phyloP scores from a whole-genome alignment of 2,797 vertebrate species.

The Liparis tanakae region DNA sequence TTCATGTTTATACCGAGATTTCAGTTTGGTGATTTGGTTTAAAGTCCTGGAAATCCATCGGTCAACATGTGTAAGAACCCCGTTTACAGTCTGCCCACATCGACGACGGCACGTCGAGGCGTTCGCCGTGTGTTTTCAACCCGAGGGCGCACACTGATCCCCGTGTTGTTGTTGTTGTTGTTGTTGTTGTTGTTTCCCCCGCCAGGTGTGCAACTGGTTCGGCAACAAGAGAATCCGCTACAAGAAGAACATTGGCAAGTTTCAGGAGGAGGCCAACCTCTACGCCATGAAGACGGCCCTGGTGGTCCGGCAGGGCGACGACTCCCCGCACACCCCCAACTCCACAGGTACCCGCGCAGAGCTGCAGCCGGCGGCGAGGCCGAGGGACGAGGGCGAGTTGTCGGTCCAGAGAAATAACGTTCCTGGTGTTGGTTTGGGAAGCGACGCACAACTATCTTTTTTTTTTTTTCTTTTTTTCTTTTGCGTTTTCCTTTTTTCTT shows the following conservation, averaged over 20 bases:
- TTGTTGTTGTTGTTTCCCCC: conserved; percentile 4
- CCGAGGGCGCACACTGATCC: not conserved
- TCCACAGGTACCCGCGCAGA: conserved; percentile 76
- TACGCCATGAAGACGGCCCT: conserved; percentile 99
- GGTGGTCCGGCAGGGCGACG: conserved; percentile 93
- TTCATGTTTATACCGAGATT: too few relatives aligned
- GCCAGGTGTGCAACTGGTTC: conserved; percentile 99
- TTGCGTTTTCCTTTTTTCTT: not conserved
- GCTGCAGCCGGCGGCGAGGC: too few relatives aligned
- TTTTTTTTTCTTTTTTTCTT: not conserved
- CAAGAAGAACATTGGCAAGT: conserved; percentile 99
- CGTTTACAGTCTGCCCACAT: too few relatives aligned
- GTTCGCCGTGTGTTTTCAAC: not conserved
- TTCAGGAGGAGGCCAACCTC: conserved; percentile 99
- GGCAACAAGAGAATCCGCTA: conserved; percentile 99
- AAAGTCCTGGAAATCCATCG: too few relatives aligned
- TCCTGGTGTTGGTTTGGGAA: not conserved
- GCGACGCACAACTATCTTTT: not conserved
- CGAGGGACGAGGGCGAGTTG: too few relatives aligned
- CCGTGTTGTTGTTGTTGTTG: conserved; percentile 43
- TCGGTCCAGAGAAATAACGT: not conserved
- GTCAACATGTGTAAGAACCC: too few relatives aligned
- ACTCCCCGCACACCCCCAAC: conserved; percentile 97
- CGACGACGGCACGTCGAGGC: not conserved
- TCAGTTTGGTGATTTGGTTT: too few relatives aligned